Base-by-base conservation (phyloP, 2,113 vertebrate genomes). In the Fregetta grallaria region DNA sequence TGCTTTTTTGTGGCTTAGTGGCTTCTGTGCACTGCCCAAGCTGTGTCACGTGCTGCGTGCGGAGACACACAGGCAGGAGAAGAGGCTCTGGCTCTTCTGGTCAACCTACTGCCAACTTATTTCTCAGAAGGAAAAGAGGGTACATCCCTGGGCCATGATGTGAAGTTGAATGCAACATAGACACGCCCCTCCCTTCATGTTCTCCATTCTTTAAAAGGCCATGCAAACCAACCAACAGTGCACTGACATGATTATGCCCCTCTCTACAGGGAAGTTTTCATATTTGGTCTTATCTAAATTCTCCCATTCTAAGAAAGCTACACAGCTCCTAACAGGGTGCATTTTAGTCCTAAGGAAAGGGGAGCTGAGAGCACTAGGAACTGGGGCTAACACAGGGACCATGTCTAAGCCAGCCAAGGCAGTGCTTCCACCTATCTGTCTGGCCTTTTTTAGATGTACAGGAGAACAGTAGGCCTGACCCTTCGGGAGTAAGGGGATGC, bases 1-100 rank as follows among this genome's bases (percentile, higher is more conserved):
- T 85, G 80, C 68, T 92, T 45, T 89, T 90, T 79, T 86, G 87
- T 70, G 85, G 87, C 74, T 93, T 90, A 44, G 65, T 75, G 80
- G 53, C 34, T 89, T 91, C 89, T 47, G 6, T 9, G 34, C 44
- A 38, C 45, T 79, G 62, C 72, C 44, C 67, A 55, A 59, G 27
- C 44, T 58, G 38, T 47, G 34, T 66, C 17, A 0, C 2, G 2
- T 61, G 62, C 74, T 42, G 56, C 36, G 34, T 11, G 12, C 1
- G 4, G 82, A 38, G 38, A 49, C 30, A 40, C 4, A 29, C 27
- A 65, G n/a, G 87, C 76, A 74, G 76, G 32, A 94, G 75, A 32
- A 68, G 36, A 82, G 75, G 26, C 42, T 81, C 50, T 83, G 67
- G n/a, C 30, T 93, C 73, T 84, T 59, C 61, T 88, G 45, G 21